Evolutionary conservation across 2,113 vertebrate species (phyloP), one percentile per base, ranked within the genome.

Genomic region (Percopsis transmontana): DNA sequence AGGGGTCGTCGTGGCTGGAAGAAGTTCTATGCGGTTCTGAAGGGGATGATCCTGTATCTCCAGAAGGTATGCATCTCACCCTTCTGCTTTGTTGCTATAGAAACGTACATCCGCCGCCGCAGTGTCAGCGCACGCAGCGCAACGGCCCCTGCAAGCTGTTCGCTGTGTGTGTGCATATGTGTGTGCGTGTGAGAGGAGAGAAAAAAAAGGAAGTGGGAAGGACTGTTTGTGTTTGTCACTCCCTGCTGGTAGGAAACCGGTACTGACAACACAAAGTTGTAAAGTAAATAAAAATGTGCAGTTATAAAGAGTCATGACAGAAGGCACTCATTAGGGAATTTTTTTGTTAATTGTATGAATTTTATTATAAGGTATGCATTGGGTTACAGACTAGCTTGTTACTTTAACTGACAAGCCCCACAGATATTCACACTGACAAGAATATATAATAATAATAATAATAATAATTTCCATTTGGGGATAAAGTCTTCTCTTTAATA

Each of bases 11-110:
- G 97, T 77, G 97, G 97, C 66, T 99, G 97, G 97, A 99, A 99
- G 92, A 98, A 98, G 84, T 99, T 99, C 89, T 98, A 98, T 55
- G 97, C 96, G 9, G 97, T 98, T 74, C 93, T 99, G 73, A 98
- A 98, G 88, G 97, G 97, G 76, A 99, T 96, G 77, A 91, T 99
- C 85, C 85, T 99, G 62, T 99, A 98, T 89, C 93, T 99, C 74
- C 97, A 99, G 84, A 99, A 99, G 95, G 97, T 97, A 93, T 23
- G 23, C 60, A 83, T 74, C 56, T 73, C 23, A 52, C 6, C 71
- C 70, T 61, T 82, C 72, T 74, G 63, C 80, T 76, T 55, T 2
- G 82, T 89, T 88, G 68, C 88, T 72, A 89, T 85, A 75, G 87
- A 74, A 89, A 89, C 88, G 78, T 45, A 66, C 63, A 77, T 81